These are phyloP conservation scores for Acanthurus lineatus DNA, from an alignment of 2,797 vertebrate species.

Conservation along the genomic window DNA sequence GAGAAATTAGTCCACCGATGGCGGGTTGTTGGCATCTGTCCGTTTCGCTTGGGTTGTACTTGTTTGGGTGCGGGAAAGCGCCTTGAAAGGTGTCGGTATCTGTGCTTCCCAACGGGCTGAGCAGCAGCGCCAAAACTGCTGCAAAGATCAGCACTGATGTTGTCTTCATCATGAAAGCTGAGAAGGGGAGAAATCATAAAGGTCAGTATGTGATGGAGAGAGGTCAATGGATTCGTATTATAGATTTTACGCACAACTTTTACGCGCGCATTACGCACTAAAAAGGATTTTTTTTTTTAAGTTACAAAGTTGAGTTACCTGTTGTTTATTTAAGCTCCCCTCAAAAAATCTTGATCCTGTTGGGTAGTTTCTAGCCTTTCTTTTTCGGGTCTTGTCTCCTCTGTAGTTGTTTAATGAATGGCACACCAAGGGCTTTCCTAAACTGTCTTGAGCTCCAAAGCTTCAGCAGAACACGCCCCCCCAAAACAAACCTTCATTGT, in stretches of 20 bases:
- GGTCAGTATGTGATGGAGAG: background rate
- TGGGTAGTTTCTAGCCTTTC: slow-evolving; percentile 15
- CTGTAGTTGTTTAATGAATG: slow-evolving; percentile 47
- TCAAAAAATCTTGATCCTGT: slow-evolving; percentile 1
- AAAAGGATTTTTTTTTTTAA: rapidly evolving
- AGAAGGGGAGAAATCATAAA: background rate
- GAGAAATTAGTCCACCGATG: slow-evolving; percentile 83
- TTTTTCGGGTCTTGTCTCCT: slow-evolving; percentile 29
- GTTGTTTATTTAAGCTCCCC: slow-evolving; percentile 18
- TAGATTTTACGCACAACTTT: slow-evolving; percentile 51
- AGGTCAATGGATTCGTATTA: background rate
- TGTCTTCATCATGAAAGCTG: slow-evolving; percentile 60
- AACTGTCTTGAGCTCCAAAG: slow-evolving; percentile 41
- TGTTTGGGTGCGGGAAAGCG: slow-evolving; percentile 91
- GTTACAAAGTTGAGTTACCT: slow-evolving; percentile 51
- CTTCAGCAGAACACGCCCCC: slow-evolving; percentile 63
- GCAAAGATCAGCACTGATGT: slow-evolving; percentile 58
- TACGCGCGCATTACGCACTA: slow-evolving; percentile 50
- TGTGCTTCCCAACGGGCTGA: slow-evolving; percentile 77
- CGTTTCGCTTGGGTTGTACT: slow-evolving; percentile 90
- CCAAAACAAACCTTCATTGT: slow-evolving; percentile 21
- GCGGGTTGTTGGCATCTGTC: slow-evolving; percentile 84
- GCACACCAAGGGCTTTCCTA: slow-evolving; percentile 34
- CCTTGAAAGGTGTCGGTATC: slow-evolving; percentile 88
- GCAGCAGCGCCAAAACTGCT: slow-evolving; percentile 84